Percentiles rank a stretch among this genome's conserved stretches.
Conservation (phyloP, 2,113 vertebrate genomes). For the Noctilio leporinus region DNA sequence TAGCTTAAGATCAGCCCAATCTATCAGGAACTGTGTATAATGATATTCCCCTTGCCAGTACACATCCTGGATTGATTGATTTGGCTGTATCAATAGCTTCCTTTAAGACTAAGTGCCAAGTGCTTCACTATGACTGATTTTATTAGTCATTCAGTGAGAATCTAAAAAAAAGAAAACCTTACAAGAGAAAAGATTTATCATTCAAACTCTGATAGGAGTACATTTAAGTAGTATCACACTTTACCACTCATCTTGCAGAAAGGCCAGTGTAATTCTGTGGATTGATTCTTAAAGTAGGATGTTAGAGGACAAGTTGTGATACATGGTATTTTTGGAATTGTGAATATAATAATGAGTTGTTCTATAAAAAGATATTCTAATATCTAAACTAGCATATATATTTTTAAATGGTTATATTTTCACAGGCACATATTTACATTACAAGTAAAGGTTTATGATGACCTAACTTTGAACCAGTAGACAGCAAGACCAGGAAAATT, state of each 20-base stretch:
- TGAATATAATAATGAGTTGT: not conserved
- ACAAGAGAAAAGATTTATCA: slow-evolving; percentile 13
- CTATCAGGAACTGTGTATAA: not conserved
- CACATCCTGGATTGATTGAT: not conserved
- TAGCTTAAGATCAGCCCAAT: not conserved
- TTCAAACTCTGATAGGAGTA: not conserved
- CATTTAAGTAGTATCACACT: not conserved
- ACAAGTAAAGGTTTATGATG: not conserved
- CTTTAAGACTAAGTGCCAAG: not conserved
- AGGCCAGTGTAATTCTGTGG: not conserved
- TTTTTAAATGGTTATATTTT: not conserved
- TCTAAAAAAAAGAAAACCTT: not conserved
- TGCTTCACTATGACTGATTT: slow-evolving; percentile 11
- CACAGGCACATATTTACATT: not conserved
- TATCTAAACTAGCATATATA: not conserved
- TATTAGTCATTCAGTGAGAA: slow-evolving; percentile 8
- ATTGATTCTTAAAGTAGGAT: not conserved
- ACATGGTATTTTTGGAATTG: not conserved
- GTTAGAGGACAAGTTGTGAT: not conserved
- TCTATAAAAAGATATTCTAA: not conserved
- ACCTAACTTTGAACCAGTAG: not conserved
- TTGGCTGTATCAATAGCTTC: not conserved
- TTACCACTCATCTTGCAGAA: not conserved
- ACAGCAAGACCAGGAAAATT: not conserved
- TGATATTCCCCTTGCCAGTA: not conserved